phyloP scores from a whole-genome alignment of 2,797 vertebrate genomes.

The Acanthopagrus latus region DNA sequence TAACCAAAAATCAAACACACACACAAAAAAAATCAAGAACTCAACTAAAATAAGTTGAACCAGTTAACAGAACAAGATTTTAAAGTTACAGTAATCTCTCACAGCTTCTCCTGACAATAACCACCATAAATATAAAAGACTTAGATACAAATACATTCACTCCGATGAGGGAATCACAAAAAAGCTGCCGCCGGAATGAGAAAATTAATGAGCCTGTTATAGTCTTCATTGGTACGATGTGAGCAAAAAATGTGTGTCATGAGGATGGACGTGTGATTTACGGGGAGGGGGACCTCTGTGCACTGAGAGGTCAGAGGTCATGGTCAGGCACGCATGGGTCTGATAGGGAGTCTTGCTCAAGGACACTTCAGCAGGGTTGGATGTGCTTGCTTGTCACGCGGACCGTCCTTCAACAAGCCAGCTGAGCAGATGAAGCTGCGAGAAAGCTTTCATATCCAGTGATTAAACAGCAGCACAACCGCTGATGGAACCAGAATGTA shows the following conservation, averaged over 20 bases:
- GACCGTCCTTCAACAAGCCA: conserved; percentile 22
- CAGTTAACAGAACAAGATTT: conserved; percentile 8
- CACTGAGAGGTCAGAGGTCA: conserved; percentile 8
- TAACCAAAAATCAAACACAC: conserved; percentile 20
- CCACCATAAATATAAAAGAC: conserved; percentile 66
- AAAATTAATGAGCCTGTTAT: conserved; percentile 19
- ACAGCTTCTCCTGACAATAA: conserved; percentile 33
- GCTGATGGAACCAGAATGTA: conserved; percentile 10
- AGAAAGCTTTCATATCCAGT: conserved; percentile 15
- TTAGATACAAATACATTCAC: conserved; percentile 74
- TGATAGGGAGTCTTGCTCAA: conserved; percentile 25
- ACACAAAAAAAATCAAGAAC: background rate
- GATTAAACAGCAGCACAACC: conserved; percentile 27
- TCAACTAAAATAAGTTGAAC: background rate
- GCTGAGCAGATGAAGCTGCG: background rate
- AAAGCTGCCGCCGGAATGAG: conserved; percentile 70
- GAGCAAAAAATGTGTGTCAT: background rate
- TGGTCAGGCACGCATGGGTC: conserved; percentile 17
- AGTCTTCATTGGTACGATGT: background rate
- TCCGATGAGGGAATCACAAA: conserved; percentile 42
- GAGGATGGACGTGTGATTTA: background rate
- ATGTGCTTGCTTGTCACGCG: conserved; percentile 11
- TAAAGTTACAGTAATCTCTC: conserved; percentile 45
- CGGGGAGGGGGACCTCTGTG: background rate
- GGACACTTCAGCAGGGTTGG: conserved; percentile 38